phyloP scores from a whole-genome alignment of 2,888 invertebrate genomes.

The Agrochola lychnidis region DNA sequence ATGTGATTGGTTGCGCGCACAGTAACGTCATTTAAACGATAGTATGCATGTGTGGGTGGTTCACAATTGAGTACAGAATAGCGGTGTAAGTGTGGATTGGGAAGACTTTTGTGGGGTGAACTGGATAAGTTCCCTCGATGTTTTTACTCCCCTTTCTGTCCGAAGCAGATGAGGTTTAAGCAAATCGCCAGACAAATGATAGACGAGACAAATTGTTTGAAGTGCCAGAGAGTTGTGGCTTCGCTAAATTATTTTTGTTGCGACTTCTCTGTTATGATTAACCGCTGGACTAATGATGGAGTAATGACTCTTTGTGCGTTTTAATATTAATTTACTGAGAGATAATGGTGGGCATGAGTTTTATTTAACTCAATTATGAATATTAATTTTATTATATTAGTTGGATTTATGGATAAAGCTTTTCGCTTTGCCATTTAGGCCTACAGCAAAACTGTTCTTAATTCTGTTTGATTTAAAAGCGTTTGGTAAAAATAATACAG shows the following conservation, averaged over 20 bases:
- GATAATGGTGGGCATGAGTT: slow-evolving; percentile 21
- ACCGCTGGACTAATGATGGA: slow-evolving; percentile 42
- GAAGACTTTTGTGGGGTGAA: slow-evolving; percentile 59
- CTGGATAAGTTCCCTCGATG: slow-evolving; percentile 57
- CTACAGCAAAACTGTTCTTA: not conserved
- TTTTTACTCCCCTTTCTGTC: slow-evolving; percentile 80
- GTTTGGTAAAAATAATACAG: not conserved
- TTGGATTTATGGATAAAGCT: not conserved
- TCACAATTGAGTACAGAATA: slow-evolving; percentile 15
- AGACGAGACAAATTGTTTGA: slow-evolving; percentile 81
- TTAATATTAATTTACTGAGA: slow-evolving; percentile 44
- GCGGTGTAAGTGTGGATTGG: slow-evolving; percentile 27
- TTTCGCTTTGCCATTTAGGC: not conserved
- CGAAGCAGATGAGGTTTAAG: slow-evolving; percentile 79
- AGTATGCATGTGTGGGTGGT: slow-evolving; percentile 34
- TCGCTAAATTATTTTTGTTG: slow-evolving; percentile 70
- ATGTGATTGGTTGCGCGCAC: slow-evolving; percentile 35
- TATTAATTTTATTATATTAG: not conserved
- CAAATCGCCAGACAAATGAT: slow-evolving; percentile 84
- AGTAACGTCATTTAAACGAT: slow-evolving; percentile 5
- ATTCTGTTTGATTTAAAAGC: not conserved
- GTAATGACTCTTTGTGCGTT: slow-evolving; percentile 44
- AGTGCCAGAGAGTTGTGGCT: slow-evolving; percentile 74
- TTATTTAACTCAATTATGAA: slow-evolving; percentile 24
- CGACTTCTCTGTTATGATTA: slow-evolving; percentile 51